Conservation (phyloP, 2,113 vertebrate species). For the Pholis gunnellus region DNA sequence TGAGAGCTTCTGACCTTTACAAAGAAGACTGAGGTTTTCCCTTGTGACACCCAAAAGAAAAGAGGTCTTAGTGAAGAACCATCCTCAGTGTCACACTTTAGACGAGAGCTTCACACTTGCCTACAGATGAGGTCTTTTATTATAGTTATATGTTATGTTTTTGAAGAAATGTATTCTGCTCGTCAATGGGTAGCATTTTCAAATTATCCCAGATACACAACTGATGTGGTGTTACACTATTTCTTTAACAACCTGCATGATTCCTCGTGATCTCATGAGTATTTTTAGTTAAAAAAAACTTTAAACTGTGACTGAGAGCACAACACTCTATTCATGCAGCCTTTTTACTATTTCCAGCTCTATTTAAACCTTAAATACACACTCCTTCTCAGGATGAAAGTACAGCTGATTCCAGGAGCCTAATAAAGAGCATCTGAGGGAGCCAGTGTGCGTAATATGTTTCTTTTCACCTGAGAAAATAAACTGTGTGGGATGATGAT, state of each 20-base stretch:
- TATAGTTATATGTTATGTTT: not conserved
- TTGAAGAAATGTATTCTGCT: no score
- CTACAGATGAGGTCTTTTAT: not conserved
- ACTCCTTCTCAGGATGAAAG: slow-evolving; percentile 61
- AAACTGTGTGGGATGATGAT: slow-evolving; percentile 82
- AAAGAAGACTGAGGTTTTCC: slow-evolving; percentile 14
- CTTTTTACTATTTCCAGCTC: slow-evolving; percentile 40
- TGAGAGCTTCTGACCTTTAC: not conserved
- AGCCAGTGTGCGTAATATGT: slow-evolving; percentile 88
- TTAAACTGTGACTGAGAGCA: not conserved
- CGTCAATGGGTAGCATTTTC: not conserved
- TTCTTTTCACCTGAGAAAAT: slow-evolving; percentile 97
- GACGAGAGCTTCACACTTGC: not conserved
- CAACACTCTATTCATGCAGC: not conserved
- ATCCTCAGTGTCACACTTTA: not conserved
- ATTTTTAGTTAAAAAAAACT: not conserved
- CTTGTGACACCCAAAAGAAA: not conserved
- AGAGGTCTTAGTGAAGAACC: not conserved
- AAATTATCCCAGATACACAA: not conserved
- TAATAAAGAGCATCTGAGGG: slow-evolving; percentile 96
- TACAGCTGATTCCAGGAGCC: slow-evolving; percentile 88
- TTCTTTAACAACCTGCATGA: not conserved
- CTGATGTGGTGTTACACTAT: not conserved
- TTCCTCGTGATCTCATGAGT: not conserved
- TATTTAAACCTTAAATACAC: slow-evolving; percentile 47